Percentiles rank a stretch among this genome's conserved stretches.
phyloP scores from a whole-genome alignment of 2,888 invertebrate genomes.

The Drosophila pseudotalamancana region DNA sequence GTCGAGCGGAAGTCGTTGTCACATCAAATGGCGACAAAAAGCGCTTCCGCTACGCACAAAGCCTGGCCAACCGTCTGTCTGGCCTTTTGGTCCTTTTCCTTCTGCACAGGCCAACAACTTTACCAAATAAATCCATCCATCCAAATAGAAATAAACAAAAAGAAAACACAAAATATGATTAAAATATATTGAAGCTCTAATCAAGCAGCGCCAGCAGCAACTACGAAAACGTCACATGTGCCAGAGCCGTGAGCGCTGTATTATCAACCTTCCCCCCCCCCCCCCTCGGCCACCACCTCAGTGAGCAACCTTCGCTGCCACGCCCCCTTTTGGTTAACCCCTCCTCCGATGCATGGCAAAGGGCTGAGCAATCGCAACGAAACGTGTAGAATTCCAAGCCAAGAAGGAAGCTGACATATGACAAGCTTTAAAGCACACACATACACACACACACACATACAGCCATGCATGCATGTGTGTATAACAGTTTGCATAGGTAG shows the following conservation, averaged over 20 bases:
- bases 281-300: no score
- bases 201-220: slow-evolving; percentile 24
- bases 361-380: slow-evolving; percentile 13
- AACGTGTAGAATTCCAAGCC: slow-evolving; percentile 46
- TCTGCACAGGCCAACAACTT: slow-evolving; percentile 1
- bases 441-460: background rate
- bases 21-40: slow-evolving; percentile 78
- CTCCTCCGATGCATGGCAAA: background rate
- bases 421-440: slow-evolving; percentile 40
- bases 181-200: slow-evolving; percentile 20
- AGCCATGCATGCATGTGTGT: background rate
- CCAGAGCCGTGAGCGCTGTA: no score
- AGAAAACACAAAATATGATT: background rate
- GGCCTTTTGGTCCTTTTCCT: no score
- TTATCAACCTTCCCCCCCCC: no score
- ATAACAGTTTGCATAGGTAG: slow-evolving; percentile 11
- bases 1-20: slow-evolving; percentile 73
- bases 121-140: background rate
- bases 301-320: no score
- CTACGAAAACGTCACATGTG: slow-evolving; percentile 26
- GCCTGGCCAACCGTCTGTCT: slow-evolving; percentile 26
- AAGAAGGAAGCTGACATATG: slow-evolving; percentile 51
- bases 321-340: no score
- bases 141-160: background rate
- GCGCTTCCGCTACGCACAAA: slow-evolving; percentile 64